Conservation (phyloP, 37 sponge, comb jelly and placozoan species). For the Agelas oroides region DNA sequence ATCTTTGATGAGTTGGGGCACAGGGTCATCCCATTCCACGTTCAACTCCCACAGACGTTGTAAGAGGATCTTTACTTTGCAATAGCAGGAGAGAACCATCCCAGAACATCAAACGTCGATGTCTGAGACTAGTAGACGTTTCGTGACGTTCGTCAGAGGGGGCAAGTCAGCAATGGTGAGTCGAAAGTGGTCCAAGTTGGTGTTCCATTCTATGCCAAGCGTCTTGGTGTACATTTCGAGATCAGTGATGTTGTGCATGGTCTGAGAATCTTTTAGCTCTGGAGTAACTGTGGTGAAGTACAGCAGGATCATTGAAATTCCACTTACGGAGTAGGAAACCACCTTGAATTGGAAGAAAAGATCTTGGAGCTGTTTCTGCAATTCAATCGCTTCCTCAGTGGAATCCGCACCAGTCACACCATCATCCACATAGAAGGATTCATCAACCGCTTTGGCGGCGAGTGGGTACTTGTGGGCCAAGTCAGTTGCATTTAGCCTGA, state of each 20-base stretch:
- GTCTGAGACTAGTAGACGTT: conserved; percentile 9
- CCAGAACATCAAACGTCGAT: conserved; percentile 19
- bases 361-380: conserved; percentile 1
- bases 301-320: conserved; percentile 1
- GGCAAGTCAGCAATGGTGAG: background rate
- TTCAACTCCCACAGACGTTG: conserved; percentile 16
- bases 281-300: too few relatives aligned
- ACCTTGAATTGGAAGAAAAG: background rate
- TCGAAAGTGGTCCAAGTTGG: too few relatives aligned
- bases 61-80: conserved; percentile 19
- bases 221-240: too few relatives aligned
- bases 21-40: conserved; percentile 17
- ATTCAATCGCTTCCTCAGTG: background rate
- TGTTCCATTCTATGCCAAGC: conserved; percentile 21
- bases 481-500: conserved; percentile 2
- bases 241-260: too few relatives aligned
- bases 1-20: conserved; percentile 1
- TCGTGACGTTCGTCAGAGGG: background rate
- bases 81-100: conserved; percentile 21
- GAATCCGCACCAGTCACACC: conserved; percentile 3
- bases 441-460: too few relatives aligned
- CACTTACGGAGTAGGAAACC: conserved; percentile 2
- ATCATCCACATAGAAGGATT: too few relatives aligned
- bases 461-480: too few relatives aligned
- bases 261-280: too few relatives aligned